Base-by-base conservation (phyloP, 2,797 vertebrate species). In the Heterohyrax brucei region DNA sequence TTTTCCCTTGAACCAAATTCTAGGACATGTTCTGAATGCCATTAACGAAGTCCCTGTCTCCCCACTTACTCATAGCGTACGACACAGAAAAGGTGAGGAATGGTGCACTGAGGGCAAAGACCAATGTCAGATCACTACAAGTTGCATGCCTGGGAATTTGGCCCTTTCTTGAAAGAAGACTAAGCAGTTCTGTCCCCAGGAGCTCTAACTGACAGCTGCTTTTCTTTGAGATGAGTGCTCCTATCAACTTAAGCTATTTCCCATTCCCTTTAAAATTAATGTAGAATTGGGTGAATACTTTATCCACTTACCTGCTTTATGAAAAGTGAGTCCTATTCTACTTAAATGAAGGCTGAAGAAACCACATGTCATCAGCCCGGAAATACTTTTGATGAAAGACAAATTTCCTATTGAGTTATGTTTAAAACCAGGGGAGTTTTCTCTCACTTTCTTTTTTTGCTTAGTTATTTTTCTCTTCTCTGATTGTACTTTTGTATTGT, bases 321-420 rank as follows among this genome's bases (percentile, higher is more conserved):
- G 93, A 96, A 95, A 97, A 97, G 61, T 56, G 87, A 93, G 84
- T 72, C 83, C 30, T 93, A 72, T 96, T 97, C 81, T 95, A 95
- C 91, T 95, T 96, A 93, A 92, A 88, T 56, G 78, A 95, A 89
- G 95, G 72, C 90, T 96, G 86, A 97, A 95, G 89, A 95, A 98
- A 94, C 89, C 84, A 89, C 91, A 97, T 94, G 87, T 92, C 26
- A 16, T 97, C 94, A 97, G 88, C 30, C 56, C 70, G 87, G 94
- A 93, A 97, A 97, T 93, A 85, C 86, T 96, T 98, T 90, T 96
- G 79, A 97, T 96, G 82, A 96, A 93, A 95, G 96, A 95, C 44
- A 96, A 82, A 97, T 95, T 96, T 97, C 82, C 85, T 66, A 53
- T 85, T 77, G 81, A 95, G 59, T 75, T 84, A 95, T 73, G 92